A percentile compares a stretch with the other conserved stretches of the same genome.
These are phyloP conservation scores for Chaenodraco wilsoni DNA, from an alignment of 2,797 vertebrate genomes.

Conservation along the genomic window DNA sequence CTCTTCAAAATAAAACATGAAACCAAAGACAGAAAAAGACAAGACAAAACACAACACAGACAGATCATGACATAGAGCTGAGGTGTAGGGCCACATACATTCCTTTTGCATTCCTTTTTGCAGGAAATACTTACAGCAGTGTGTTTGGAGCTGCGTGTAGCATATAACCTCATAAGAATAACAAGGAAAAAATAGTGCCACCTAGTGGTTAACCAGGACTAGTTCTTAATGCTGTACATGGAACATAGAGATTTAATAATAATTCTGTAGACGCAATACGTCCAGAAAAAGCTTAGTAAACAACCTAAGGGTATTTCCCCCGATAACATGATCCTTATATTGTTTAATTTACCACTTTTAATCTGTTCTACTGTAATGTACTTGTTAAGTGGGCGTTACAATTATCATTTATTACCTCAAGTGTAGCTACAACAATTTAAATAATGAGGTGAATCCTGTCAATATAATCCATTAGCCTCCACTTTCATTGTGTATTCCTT, in stretches of 20 bases:
- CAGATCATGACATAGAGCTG: neutral
- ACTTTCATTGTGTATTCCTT: neutral
- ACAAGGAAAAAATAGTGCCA: conserved; percentile 54
- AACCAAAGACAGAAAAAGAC: no score
- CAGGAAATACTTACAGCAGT: conserved; percentile 13
- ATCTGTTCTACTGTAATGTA: neutral
- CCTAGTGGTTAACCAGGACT: conserved; percentile 58
- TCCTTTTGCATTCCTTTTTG: neutral
- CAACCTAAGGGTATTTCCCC: neutral
- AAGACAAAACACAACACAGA: no score
- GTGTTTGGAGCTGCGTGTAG: neutral
- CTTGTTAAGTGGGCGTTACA: neutral
- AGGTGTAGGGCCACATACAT: conserved; percentile 30
- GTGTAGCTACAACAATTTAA: neutral
- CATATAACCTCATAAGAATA: neutral
- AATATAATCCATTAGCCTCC: neutral
- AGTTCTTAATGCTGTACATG: neutral
- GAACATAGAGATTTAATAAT: neutral
- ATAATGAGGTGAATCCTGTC: neutral
- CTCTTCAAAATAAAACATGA: no score
- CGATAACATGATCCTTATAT: neutral
- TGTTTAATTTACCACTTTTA: neutral
- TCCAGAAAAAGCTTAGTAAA: neutral
- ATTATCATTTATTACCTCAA: neutral
- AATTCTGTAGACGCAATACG: neutral